phyloP scores from a whole-genome alignment of 2,888 invertebrate genomes.

The Dicranocentrus wangi region DNA sequence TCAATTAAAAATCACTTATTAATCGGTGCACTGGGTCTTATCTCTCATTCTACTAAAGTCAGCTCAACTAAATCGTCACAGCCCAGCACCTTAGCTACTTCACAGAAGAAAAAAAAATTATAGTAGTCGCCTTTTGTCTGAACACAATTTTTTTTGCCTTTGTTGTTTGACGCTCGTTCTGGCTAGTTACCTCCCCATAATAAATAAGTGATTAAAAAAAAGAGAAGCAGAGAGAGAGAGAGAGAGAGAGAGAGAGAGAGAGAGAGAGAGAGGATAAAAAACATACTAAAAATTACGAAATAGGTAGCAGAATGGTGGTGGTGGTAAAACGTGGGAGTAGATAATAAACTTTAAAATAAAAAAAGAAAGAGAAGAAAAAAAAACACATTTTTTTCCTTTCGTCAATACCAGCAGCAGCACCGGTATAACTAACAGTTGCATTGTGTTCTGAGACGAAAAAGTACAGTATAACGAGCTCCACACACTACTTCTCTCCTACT shows the following conservation, averaged over 20 bases:
- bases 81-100: no score
- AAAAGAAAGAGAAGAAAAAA: constrained; percentile 3
- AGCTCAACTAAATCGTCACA: no score
- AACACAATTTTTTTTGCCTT: no score
- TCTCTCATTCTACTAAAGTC: background rate
- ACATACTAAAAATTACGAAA: no score
- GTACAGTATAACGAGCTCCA: no score
- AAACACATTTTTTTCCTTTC: background rate
- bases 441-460: no score
- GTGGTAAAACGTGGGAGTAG: constrained; percentile 5
- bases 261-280: background rate
- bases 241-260: background rate
- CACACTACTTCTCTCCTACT: no score
- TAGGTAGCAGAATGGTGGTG: background rate
- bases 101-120: no score
- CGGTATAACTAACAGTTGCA: no score
- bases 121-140: no score
- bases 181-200: constrained; percentile 49
- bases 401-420: no score
- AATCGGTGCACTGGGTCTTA: constrained; percentile 17
- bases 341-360: background rate
- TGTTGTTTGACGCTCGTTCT: constrained; percentile 37
- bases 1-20: constrained; percentile 54
- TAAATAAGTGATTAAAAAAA: constrained; percentile 34
- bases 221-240: background rate